A percentile compares a stretch with the other conserved stretches of the same genome.
phyloP scores from a whole-genome alignment of 2,113 vertebrate genomes.

The Nicator chloris region DNA sequence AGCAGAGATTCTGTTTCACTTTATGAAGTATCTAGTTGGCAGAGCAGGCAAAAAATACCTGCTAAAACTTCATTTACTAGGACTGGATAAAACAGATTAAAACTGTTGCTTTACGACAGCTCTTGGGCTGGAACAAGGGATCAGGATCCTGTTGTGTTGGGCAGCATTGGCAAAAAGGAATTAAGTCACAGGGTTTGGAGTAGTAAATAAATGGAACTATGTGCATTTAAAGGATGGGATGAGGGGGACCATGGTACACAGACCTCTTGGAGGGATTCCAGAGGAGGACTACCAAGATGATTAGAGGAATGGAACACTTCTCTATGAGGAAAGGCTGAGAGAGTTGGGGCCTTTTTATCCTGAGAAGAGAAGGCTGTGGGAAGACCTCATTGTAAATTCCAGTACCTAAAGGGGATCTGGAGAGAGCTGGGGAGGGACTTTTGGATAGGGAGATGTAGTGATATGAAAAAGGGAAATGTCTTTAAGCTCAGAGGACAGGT shows the following conservation, averaged over 20 bases:
- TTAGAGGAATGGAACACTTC: neutral
- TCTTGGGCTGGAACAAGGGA: neutral
- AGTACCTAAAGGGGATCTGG: neutral
- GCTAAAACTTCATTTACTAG: conserved; percentile 19
- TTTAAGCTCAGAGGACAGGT: neutral
- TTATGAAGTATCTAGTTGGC: conserved; percentile 56
- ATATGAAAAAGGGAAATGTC: neutral
- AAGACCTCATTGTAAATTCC: neutral
- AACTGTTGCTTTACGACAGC: neutral
- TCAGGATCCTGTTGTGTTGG: neutral
- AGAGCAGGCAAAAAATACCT: conserved; percentile 29
- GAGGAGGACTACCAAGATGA: neutral
- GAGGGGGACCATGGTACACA: neutral
- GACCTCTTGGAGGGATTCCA: neutral
- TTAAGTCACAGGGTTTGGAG: neutral
- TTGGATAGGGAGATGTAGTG: neutral
- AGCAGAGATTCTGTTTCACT: conserved; percentile 45
- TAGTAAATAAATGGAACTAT: neutral
- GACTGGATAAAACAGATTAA: conserved; percentile 18
- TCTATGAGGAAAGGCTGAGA: neutral
- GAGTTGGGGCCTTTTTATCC: neutral
- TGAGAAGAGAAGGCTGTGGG: neutral
- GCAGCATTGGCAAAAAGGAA: neutral
- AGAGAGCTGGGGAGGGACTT: neutral
- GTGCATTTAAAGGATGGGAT: neutral